Evolutionary conservation across 2,797 vertebrate genomes (phyloP).

Genomic region (Fratercula arctica): DNA sequence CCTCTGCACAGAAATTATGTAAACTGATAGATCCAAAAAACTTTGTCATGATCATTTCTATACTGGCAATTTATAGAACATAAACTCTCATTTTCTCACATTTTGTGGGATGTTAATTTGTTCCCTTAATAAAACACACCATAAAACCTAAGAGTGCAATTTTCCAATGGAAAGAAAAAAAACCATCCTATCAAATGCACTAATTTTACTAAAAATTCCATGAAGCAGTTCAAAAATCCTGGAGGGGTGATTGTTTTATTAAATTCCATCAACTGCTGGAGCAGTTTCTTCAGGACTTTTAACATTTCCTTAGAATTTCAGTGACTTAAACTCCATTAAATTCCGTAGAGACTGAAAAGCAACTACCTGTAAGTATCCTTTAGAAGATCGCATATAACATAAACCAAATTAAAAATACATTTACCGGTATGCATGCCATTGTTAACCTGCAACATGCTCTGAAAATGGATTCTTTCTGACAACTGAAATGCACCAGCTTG

Average conservation of each 20-base stretch:
- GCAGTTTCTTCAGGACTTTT: neutral
- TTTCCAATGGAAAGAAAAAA: neutral
- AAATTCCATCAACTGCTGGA: neutral
- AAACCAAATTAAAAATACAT: neutral
- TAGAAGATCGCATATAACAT: neutral
- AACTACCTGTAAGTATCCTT: neutral
- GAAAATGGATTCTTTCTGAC: neutral
- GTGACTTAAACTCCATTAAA: neutral
- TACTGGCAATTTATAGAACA: neutral
- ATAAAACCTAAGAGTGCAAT: neutral
- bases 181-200: neutral
- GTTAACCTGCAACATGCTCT: neutral
- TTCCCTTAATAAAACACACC: neutral
- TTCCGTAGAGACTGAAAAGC: neutral
- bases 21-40: neutral
- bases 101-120: neutral
- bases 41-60: neutral
- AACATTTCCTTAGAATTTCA: neutral
- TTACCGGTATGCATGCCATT: neutral
- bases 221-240: neutral
- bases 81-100: neutral
- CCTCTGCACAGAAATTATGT: neutral
- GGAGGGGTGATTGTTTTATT: neutral
- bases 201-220: slow-evolving; percentile 10
- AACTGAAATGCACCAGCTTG: neutral